Conservation (phyloP, 2,113 vertebrate genomes). For the Chroicocephalus ridibundus region DNA sequence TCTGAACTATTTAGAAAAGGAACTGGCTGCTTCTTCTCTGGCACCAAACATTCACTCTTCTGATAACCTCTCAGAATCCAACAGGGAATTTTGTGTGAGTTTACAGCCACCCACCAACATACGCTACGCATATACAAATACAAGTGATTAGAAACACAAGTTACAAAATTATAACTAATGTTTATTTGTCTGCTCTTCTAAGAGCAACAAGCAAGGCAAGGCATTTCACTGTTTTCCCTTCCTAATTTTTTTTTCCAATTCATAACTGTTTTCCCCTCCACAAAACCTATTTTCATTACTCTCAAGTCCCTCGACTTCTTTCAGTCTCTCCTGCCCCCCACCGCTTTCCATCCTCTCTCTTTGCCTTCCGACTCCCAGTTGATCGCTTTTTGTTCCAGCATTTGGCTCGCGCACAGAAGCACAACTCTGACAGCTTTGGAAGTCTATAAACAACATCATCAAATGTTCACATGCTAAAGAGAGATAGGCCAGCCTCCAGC, state of each 20-base stretch:
- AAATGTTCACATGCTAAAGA: neutral
- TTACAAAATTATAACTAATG: neutral
- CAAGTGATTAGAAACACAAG: neutral
- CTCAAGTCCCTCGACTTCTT: neutral
- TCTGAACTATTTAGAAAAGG: neutral
- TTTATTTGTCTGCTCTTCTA: neutral
- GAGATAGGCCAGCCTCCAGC: conserved; percentile 28
- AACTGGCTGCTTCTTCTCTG: neutral
- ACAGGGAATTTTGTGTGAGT: neutral
- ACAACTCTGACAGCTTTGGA: neutral
- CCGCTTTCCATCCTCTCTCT: neutral
- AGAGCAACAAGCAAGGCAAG: neutral
- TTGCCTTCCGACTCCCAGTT: neutral
- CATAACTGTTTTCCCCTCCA: neutral
- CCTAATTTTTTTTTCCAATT: neutral
- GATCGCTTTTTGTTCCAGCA: neutral
- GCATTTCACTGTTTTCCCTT: neutral
- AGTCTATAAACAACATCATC: conserved; percentile 33
- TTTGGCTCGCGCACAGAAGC: neutral
- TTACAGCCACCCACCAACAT: neutral
- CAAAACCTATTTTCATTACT: neutral
- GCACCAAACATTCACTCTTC: neutral
- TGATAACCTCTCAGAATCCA: rapidly evolving
- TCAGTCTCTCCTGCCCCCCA: neutral
- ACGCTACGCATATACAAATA: neutral